Percentiles rank a stretch among this genome's conserved stretches.
These are phyloP conservation scores for Neodiprion fabricii DNA, from an alignment of 1,140 invertebrate species.

Conservation along the genomic window DNA sequence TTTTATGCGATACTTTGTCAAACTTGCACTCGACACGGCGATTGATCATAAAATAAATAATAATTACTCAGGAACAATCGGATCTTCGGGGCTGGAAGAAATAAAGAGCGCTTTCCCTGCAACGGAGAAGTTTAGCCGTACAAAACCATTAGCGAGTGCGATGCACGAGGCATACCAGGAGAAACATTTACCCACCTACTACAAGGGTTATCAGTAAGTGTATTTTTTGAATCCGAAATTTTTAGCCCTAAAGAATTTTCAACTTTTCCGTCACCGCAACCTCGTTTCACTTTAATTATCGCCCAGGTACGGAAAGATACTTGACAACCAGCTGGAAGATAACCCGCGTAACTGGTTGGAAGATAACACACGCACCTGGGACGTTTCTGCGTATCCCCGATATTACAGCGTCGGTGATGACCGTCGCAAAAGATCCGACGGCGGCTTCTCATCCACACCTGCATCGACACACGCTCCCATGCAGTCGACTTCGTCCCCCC, in stretches of 20 bases:
- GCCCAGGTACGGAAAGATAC: conserved; percentile 42
- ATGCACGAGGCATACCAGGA: conserved; percentile 31
- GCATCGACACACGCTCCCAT: not conserved
- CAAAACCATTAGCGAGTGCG: conserved; percentile 29
- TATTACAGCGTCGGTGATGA: conserved; percentile 37
- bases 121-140: conserved; percentile 30
- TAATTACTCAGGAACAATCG: conserved; percentile 31
- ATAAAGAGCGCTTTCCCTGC: conserved; percentile 36
- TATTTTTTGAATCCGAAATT: not conserved
- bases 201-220: conserved; percentile 49
- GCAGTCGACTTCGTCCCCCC: conserved; percentile 19
- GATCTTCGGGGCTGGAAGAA: conserved; percentile 38
- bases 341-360: not conserved
- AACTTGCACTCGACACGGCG: not conserved
- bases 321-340: conserved; percentile 44
- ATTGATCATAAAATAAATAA: not conserved
- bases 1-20: not conserved
- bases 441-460: not conserved
- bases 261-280: not conserved
- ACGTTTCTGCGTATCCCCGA: conserved; percentile 35
- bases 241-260: not conserved
- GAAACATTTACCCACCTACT: conserved; percentile 31
- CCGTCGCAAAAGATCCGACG: conserved; percentile 48
- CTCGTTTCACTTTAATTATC: not conserved
- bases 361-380: conserved; percentile 38